These are phyloP conservation scores for Nasonovia ribisnigri DNA, from an alignment of 2,888 invertebrate genomes.

Conservation along the genomic window DNA sequence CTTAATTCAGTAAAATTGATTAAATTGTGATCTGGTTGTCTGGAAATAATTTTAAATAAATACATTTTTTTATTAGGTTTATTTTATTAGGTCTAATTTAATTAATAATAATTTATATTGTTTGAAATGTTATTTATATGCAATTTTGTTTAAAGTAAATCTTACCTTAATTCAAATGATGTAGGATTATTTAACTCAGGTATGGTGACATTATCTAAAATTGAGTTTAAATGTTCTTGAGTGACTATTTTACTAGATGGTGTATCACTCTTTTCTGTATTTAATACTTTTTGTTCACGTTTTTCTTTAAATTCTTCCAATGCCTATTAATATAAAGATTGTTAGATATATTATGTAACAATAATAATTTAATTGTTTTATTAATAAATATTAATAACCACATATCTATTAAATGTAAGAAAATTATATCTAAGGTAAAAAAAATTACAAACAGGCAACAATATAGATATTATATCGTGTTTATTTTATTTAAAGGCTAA, in stretches of 20 bases:
- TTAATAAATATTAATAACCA: neutral
- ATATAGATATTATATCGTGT: neutral
- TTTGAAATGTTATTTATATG: neutral
- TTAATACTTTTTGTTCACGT: conserved; percentile 24
- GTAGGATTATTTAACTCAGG: conserved; percentile 9
- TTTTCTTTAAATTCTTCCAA: conserved; percentile 49
- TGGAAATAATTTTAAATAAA: conserved; percentile 14
- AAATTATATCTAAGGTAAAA: neutral
- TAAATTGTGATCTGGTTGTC: conserved; percentile 28
- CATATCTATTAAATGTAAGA: neutral
- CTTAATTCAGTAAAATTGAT: conserved; percentile 20
- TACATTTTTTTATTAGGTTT: neutral
- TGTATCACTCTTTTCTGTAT: conserved; percentile 2
- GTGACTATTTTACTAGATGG: conserved; percentile 1
- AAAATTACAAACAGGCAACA: too few relatives aligned
- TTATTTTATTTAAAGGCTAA: neutral
- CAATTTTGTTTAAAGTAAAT: neutral
- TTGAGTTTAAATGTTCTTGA: conserved; percentile 29
- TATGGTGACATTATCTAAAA: conserved; percentile 4
- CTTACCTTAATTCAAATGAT: conserved; percentile 32
- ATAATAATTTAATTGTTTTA: neutral
- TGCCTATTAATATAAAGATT: conserved; percentile 35
- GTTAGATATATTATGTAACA: neutral
- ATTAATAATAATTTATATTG: neutral
- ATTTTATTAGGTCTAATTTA: neutral